These are phyloP conservation scores for Sebastiscus tertius DNA, from an alignment of 2,797 vertebrate species.

Conservation along the genomic window DNA sequence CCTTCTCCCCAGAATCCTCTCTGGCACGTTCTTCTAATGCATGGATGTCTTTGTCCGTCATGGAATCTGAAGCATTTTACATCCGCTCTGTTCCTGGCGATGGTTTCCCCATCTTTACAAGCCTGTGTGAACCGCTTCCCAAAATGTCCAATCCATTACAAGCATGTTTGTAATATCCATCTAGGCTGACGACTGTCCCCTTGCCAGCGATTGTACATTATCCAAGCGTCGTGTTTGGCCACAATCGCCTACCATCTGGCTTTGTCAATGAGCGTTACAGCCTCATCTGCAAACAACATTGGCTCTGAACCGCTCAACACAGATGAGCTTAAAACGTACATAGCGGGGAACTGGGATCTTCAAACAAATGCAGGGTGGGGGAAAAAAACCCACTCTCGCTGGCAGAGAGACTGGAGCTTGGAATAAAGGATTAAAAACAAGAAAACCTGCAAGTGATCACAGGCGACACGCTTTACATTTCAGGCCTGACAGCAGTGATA, in stretches of 20 bases:
- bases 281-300: slow-evolving; percentile 83
- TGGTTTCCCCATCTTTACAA: slow-evolving; percentile 71
- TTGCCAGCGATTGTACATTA: slow-evolving; percentile 82
- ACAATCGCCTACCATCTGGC: slow-evolving; percentile 84
- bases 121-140: slow-evolving; percentile 75
- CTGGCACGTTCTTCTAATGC: slow-evolving; percentile 51
- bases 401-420: slow-evolving; percentile 64
- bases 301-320: slow-evolving; percentile 74
- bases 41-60: slow-evolving; percentile 66
- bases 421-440: slow-evolving; percentile 76
- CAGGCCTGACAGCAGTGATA: slow-evolving; percentile 78
- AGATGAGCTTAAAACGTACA: slow-evolving; percentile 78
- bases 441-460: slow-evolving; percentile 74
- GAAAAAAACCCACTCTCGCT: slow-evolving; percentile 30
- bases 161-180: slow-evolving; percentile 84
- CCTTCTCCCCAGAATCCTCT: slow-evolving; percentile 42
- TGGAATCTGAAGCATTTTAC: slow-evolving; percentile 74
- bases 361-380: slow-evolving; percentile 64
- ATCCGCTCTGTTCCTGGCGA: slow-evolving; percentile 70
- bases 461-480: slow-evolving; percentile 71
- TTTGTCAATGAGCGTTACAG: slow-evolving; percentile 79
- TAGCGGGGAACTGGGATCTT: slow-evolving; percentile 65
- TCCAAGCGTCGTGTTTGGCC: slow-evolving; percentile 84
- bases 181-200: slow-evolving; percentile 75
- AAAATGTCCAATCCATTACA: slow-evolving; percentile 84